phyloP scores from a whole-genome alignment of 2,888 invertebrate genomes.

The Steinernema scapterisci region DNA sequence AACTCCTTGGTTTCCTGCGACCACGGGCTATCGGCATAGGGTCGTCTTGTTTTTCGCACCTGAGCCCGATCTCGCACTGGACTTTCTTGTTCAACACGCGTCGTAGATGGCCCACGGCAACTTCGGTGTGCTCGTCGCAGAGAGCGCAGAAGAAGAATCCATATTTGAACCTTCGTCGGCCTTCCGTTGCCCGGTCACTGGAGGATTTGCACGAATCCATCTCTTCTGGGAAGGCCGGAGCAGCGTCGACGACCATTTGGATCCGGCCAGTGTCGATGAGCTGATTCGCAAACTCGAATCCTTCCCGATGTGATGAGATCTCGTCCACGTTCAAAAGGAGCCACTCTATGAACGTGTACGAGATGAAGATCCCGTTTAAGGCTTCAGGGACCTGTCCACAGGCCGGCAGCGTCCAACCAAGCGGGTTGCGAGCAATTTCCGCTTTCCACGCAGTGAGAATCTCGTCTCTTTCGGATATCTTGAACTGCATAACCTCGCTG shows the following conservation, averaged over 20 bases:
- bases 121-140: slow-evolving; percentile 66
- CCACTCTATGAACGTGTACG: slow-evolving; percentile 53
- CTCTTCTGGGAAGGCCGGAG: slow-evolving; percentile 32
- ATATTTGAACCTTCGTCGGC: slow-evolving; percentile 75
- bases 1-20: not conserved
- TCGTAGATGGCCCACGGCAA: not conserved
- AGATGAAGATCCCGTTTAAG: slow-evolving; percentile 42
- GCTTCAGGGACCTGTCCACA: not conserved
- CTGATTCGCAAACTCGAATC: slow-evolving; percentile 43
- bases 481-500: not conserved
- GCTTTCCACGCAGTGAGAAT: not conserved
- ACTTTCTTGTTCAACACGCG: not conserved
- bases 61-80: slow-evolving; percentile 1
- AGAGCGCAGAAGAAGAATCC: slow-evolving; percentile 93
- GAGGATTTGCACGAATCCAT: slow-evolving; percentile 36
- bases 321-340: slow-evolving; percentile 42
- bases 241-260: slow-evolving; percentile 30
- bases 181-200: slow-evolving; percentile 33
- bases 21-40: not conserved
- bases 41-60: not conserved
- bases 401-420: not conserved
- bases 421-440: not conserved
- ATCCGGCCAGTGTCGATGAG: slow-evolving; percentile 38
- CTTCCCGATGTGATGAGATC: slow-evolving; percentile 40
- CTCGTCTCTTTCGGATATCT: not conserved